Evolutionary conservation across 2,888 invertebrate genomes (phyloP), one percentile per base, ranked within the genome.

Genomic region (Nebria salina): DNA sequence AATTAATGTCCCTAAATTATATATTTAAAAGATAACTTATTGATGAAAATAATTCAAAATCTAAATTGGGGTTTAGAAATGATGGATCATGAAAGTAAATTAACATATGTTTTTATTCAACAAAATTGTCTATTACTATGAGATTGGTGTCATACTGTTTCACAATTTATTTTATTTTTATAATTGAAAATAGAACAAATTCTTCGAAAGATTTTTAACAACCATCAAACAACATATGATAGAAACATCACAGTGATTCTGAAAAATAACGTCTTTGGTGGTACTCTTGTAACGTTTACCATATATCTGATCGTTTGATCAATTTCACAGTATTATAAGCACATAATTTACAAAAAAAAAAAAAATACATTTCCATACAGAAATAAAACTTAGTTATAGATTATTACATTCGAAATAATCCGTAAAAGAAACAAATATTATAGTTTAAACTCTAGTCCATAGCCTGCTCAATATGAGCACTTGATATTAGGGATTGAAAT

Each of bases 181-280:
- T 73, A 79, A 42, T 75, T 78, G 73, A 80, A 70, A 72, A 75
- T 75, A 70, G 75, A 80, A 80, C 75, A 75, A 75, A 80, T 13
- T 72, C 54, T 13, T 74, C 20, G 78, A 78, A 78, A 54, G 54
- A 54, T 43, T 80, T 64, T 75, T 75, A 74, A 75, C 75, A 80
- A 80, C 74, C 70, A 75, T 80, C 74, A 80, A 80, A 79, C 34
- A 75, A 75, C 80, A 80, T 75, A 70, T 75, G 80, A 75, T 66
- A 75, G 25, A 70, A 81, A 76, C 81, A 81, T 81, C 81, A 81
- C 81, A 81, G 81, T 81, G 65, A 81, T 81, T 72, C 43, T 76
- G 73, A 72, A 81, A 81, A 75, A 13, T 68, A 80, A 80, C 15
- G 80, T 80, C 80, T 80, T 80, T 75, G 80, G 75, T 80, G 66